Evolutionary conservation across 2,797 vertebrate genomes (phyloP), one percentile per base, ranked within the genome.

Genomic region (Falco novaeseelandiae): DNA sequence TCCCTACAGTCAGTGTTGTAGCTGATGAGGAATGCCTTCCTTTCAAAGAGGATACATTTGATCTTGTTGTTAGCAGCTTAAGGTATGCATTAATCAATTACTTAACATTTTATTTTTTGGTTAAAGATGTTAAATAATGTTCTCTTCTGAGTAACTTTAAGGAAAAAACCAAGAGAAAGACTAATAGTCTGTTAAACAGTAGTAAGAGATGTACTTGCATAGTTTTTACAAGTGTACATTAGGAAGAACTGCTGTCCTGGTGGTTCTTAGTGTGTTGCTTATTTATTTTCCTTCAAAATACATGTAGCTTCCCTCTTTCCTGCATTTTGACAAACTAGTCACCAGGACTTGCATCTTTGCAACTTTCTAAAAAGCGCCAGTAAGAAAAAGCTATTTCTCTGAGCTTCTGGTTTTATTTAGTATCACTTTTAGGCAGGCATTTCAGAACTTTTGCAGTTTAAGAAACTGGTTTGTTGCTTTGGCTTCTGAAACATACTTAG

Each of bases 1-100:
- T 99, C 91, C 99, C 99, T 25, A 98, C 98, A 0, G 76, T 94
- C 29, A 98, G 55, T 9, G 76, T 99, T 8, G 90, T 99, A 82
- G 99, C 99, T 20, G 99, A 99, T 48, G 99, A 99, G 92, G 99
- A 99, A 98, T 99, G 99, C 87, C 98, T 99, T 92, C 99, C 99
- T 18, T 99, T 99, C 94, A 98, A 93, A 97, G 99, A 99, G 91
- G 98, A 99, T 97, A 99, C 99, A 0, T 99, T 99, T 93, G 98
- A 99, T 95, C 98, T 99, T 89, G 99, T 99, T 93, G 90, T 99
- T 96, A 99, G 99, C 98, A 99, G 99, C 97, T 91, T 99, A 95
- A 99, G 99, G 99, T 99, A 97, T 91, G 96, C 40, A 27, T 76
- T 91, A 38, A 67, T 85, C 10, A 44, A 12, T 89, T 30, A 2